Evolutionary conservation across 2,888 invertebrate species (phyloP).

Genomic region (Alentia gelatinosa): DNA sequence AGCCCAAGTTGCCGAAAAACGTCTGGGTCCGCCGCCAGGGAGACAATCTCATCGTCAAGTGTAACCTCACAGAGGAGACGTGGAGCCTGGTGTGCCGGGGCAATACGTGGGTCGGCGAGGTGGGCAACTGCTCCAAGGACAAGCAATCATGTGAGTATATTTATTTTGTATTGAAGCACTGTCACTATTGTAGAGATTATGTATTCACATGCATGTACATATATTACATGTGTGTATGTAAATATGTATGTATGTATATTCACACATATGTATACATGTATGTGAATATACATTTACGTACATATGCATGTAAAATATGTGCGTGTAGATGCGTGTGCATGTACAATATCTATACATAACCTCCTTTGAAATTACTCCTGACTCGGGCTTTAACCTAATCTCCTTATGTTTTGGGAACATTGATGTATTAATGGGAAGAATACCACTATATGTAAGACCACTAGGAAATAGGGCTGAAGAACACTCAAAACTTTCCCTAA

Average conservation of each 20-base stretch:
- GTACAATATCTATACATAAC: neutral
- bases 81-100: constrained; percentile 48
- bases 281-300: too few species aligned
- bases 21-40: constrained; percentile 46
- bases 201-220: neutral
- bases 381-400: too few species aligned
- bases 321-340: neutral
- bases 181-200: neutral
- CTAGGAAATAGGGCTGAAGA: too few species aligned
- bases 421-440: too few species aligned
- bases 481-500: too few species aligned
- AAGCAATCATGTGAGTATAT: constrained; percentile 36
- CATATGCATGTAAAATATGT: neutral
- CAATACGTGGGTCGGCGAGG: constrained; percentile 44
- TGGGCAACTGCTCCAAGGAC: constrained; percentile 48
- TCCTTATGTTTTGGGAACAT: too few species aligned
- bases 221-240: neutral
- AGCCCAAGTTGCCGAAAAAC: constrained; percentile 45
- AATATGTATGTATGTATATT: too few species aligned
- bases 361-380: too few species aligned
- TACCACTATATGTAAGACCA: too few species aligned
- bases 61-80: constrained; percentile 46
- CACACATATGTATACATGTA: too few species aligned
- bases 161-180: neutral
- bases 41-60: constrained; percentile 42